Evolutionary conservation across 2,888 invertebrate genomes (phyloP).

Genomic region (Hedychridium roseum): DNA sequence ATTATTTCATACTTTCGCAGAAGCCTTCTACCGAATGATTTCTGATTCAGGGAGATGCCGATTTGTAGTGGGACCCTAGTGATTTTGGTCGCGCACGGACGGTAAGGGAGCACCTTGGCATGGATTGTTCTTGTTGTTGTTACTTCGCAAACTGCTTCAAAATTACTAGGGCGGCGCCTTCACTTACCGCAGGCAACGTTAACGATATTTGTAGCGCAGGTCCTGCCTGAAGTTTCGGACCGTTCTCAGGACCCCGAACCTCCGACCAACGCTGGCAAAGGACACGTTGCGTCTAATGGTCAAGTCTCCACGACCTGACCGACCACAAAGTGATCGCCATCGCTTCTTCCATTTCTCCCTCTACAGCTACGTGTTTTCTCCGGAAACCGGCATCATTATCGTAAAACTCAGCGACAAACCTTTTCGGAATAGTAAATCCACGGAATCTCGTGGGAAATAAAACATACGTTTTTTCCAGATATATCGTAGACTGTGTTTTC

Average conservation of each 20-base stretch:
- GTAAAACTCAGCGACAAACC: too few relatives aligned
- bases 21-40: too few relatives aligned
- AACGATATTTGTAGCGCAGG: slow-evolving; percentile 58
- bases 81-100: slow-evolving; percentile 44
- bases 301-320: slow-evolving; percentile 53
- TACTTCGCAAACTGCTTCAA: slow-evolving; percentile 56
- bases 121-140: slow-evolving; percentile 50
- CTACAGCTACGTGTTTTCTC: neutral
- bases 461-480: too few relatives aligned
- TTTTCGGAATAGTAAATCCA: too few relatives aligned
- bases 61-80: too few relatives aligned
- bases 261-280: slow-evolving; percentile 31
- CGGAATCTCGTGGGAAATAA: too few relatives aligned
- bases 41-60: too few relatives aligned
- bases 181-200: slow-evolving; percentile 42
- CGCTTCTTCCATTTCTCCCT: slow-evolving; percentile 21
- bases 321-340: slow-evolving; percentile 58
- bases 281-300: slow-evolving; percentile 54
- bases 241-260: slow-evolving; percentile 22
- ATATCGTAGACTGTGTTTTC: too few relatives aligned
- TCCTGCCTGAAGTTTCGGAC: slow-evolving; percentile 45
- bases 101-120: slow-evolving; percentile 32
- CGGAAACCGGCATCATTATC: too few relatives aligned
- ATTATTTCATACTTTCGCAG: too few relatives aligned
- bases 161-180: slow-evolving; percentile 49